phyloP scores from a whole-genome alignment of 1,140 invertebrate genomes.

The Diabrotica virgifera region DNA sequence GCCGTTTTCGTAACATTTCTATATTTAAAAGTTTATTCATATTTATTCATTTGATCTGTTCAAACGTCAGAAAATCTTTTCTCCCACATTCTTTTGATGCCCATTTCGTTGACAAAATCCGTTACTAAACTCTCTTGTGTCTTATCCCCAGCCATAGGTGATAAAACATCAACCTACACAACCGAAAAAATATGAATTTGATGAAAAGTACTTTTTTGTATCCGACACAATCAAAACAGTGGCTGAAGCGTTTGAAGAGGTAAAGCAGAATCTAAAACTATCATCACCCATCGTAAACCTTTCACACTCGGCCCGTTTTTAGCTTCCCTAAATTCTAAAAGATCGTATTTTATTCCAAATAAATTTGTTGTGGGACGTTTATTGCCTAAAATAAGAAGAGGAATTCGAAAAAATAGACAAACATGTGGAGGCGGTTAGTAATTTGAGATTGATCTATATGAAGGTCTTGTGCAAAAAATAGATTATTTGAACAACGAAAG shows the following conservation, averaged over 20 bases:
- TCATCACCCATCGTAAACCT: constrained; percentile 15
- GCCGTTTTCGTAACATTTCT: too few species aligned
- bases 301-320: constrained; percentile 3
- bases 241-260: neutral
- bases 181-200: neutral
- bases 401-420: neutral
- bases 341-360: constrained; percentile 13
- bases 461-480: too few species aligned
- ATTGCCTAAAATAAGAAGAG: neutral
- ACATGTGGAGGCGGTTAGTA: too few species aligned
- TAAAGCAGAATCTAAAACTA: constrained; percentile 11
- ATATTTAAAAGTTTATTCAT: too few species aligned
- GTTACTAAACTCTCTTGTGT: too few species aligned
- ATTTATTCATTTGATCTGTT: too few species aligned
- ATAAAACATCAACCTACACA: neutral
- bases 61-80: too few species aligned
- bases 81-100: too few species aligned
- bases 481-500: too few species aligned
- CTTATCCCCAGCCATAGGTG: neutral
- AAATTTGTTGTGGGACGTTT: constrained; percentile 12
- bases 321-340: constrained; percentile 12
- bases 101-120: too few species aligned
- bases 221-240: neutral
- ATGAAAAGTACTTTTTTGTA: neutral
- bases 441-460: too few species aligned